Evolutionary conservation across 2,113 vertebrate genomes (phyloP).

Genomic region (Dipodomys ordii): DNA sequence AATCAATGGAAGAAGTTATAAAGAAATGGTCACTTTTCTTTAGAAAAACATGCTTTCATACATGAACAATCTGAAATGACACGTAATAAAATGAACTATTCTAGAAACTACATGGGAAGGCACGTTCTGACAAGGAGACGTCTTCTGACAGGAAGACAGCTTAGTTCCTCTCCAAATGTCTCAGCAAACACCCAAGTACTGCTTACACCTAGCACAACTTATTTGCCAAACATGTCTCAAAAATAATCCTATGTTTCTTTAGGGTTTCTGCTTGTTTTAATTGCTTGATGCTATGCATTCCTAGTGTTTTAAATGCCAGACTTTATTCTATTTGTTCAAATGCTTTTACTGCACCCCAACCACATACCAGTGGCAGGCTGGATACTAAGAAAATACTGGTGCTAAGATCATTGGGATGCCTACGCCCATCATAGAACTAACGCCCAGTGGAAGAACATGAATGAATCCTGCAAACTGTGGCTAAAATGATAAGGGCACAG

Average conservation of each 20-base stretch:
- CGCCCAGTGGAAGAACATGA: background rate
- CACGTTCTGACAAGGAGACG: too few species aligned
- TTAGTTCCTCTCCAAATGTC: background rate
- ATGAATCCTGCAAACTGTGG: background rate
- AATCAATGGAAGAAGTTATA: background rate
- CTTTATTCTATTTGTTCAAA: conserved; percentile 4
- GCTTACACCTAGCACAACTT: background rate
- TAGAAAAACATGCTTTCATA: background rate
- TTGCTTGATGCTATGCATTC: background rate
- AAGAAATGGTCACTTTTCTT: background rate
- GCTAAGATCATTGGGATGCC: background rate
- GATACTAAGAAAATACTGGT: background rate
- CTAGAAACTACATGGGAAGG: background rate
- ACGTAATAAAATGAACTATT: background rate
- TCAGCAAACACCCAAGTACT: background rate
- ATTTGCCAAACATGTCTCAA: background rate
- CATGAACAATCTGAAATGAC: conserved; percentile 6
- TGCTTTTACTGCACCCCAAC: background rate
- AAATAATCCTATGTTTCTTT: background rate
- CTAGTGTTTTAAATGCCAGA: background rate
- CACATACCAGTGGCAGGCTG: background rate
- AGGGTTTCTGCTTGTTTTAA: background rate
- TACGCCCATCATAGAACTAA: background rate
- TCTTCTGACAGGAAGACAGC: background rate
- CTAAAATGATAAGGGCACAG: background rate